Base-by-base conservation (phyloP, 2,797 vertebrate species). In the Enteromius argenteus region DNA sequence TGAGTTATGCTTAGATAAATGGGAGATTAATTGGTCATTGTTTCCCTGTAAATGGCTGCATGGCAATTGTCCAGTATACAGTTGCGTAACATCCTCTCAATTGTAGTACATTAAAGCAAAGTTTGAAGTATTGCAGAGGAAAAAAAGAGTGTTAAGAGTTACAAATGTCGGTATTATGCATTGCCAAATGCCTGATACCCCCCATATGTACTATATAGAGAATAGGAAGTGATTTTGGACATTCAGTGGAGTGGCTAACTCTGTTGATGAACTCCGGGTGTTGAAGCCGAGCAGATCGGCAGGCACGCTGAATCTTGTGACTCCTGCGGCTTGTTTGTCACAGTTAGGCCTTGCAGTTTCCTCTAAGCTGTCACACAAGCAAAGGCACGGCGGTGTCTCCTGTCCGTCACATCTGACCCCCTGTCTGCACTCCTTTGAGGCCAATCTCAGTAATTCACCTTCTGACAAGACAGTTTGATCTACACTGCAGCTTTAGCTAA, bases 251-350 rank as follows among this genome's bases (percentile, higher is more conserved):
- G 60, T 27, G n/a, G 30, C 23, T 46, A 56, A 44, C 21, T 4
- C 71, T 27, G 88, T 90, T 89, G 87, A 89, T 91, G 90, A 92
- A 87, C 82, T 42, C 84, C 27, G 56, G 88, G 86, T 90, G 89
- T 89, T 91, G 87, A 92, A 42, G 14, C 80, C 68, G 86, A 87
- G 60, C 86, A 86, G 87, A 87, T 86, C 68, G 66, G 80, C 84
- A 84, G 80, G 87, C 80, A 42, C 60, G 74, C 85, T 78, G 84
- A 78, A 87, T 86, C 80, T 80, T 64, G 51, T 53, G 46, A 72
- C 73, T 83, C 39, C 49, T 75, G 89, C 67, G 35, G n/a, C 71
- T 32, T 78, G 67, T 81, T 75, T 64, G 75, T 87, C 58, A 86
- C 39, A 44, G 80, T 86, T 75, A 82, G 71, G 86, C 84, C 91